These are phyloP conservation scores for Psophia crepitans DNA, from an alignment of 2,113 vertebrate genomes.

Conservation along the genomic window DNA sequence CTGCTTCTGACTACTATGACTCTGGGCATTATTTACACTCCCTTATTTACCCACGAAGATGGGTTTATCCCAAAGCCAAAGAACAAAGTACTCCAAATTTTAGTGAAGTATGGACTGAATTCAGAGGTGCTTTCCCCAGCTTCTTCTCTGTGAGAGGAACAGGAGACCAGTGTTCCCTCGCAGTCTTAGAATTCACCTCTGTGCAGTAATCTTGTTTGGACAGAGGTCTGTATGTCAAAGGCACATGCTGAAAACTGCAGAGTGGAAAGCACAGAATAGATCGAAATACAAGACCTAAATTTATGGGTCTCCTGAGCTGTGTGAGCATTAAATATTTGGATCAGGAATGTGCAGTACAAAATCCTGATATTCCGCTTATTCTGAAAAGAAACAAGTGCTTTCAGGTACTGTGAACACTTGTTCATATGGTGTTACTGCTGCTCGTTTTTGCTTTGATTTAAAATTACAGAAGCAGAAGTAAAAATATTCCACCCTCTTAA, in stretches of 20 bases:
- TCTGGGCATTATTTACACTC: not conserved
- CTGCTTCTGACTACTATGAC: not conserved
- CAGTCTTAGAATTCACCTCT: not conserved
- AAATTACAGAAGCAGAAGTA: not conserved
- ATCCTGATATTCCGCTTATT: not conserved
- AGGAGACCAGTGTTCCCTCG: not conserved
- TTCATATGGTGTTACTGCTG: not conserved
- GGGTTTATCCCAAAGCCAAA: not conserved
- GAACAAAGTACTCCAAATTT: not conserved
- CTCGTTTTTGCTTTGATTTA: not conserved
- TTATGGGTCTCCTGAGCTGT: not conserved
- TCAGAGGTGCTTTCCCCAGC: not conserved
- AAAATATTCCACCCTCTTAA: constrained; percentile 11
- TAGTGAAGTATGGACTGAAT: not conserved
- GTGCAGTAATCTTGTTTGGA: not conserved
- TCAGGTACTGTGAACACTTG: not conserved
- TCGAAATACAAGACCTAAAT: not conserved
- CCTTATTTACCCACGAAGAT: not conserved
- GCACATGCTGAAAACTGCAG: not conserved
- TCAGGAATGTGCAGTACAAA: not conserved
- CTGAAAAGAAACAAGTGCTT: not conserved
- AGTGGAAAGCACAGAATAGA: not conserved
- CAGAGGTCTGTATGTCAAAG: not conserved
- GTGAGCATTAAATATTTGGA: not conserved
- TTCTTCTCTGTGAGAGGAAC: not conserved